phyloP scores from a whole-genome alignment of 2,113 vertebrate species.

The Parus major region DNA sequence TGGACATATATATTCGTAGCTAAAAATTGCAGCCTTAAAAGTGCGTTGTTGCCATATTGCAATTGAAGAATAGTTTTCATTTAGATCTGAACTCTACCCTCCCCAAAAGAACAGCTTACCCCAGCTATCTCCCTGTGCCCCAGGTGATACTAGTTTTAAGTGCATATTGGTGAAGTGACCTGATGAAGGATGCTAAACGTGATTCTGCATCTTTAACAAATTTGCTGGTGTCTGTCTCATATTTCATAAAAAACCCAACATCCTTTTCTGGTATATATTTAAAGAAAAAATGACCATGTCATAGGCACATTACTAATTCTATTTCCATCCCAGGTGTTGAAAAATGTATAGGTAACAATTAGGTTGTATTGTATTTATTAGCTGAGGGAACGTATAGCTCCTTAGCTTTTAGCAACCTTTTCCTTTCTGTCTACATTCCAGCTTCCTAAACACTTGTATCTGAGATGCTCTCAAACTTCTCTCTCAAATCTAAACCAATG shows the following conservation, averaged over 20 bases:
- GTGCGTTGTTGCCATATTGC: slow-evolving; percentile 60
- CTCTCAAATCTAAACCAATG: slow-evolving; percentile 37
- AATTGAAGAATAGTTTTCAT: slow-evolving; percentile 24
- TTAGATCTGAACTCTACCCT: slow-evolving; percentile 28
- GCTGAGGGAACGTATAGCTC: slow-evolving; percentile 7
- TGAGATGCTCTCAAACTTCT: slow-evolving; percentile 37
- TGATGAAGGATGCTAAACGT: slow-evolving; percentile 45
- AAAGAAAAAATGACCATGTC: slow-evolving; percentile 62
- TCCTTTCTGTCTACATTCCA: slow-evolving; percentile 9
- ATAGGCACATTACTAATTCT: slow-evolving; percentile 68
- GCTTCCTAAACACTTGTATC: slow-evolving; percentile 7
- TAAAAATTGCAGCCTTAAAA: slow-evolving; percentile 65
- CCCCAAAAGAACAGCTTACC: slow-evolving; percentile 31
- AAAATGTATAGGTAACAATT: slow-evolving; percentile 16
- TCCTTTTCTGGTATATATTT: slow-evolving; percentile 33
- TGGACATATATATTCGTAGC: slow-evolving; percentile 50
- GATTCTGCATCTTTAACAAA: slow-evolving; percentile 66
- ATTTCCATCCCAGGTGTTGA: slow-evolving; percentile 57
- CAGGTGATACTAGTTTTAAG: slow-evolving; percentile 50
- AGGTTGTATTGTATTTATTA: neutral
- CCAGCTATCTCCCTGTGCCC: slow-evolving; percentile 50
- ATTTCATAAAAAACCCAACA: slow-evolving; percentile 30
- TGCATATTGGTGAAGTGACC: slow-evolving; percentile 62
- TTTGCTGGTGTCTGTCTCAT: slow-evolving; percentile 65
- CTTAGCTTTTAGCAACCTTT: slow-evolving; percentile 30